phyloP scores from a whole-genome alignment of 2,888 invertebrate species.

The Cloeon dipterum region DNA sequence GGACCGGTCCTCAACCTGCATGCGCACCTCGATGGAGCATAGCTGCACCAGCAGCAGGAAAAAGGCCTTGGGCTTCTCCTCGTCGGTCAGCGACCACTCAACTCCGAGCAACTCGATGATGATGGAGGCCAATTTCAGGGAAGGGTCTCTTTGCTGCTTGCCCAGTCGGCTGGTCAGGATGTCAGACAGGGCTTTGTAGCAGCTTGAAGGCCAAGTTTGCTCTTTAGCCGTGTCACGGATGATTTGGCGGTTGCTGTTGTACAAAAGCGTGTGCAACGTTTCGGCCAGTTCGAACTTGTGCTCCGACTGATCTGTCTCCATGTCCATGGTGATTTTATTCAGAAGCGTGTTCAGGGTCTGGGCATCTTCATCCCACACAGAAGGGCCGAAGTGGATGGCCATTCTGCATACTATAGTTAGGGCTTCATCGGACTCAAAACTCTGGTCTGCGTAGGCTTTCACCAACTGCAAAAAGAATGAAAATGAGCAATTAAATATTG shows the following conservation, averaged over 20 bases:
- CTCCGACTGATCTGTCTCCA: slow-evolving; percentile 71
- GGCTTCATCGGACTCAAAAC: slow-evolving; percentile 76
- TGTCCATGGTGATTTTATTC: slow-evolving; percentile 63
- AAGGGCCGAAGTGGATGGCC: slow-evolving; percentile 43
- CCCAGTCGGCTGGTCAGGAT: slow-evolving; percentile 71
- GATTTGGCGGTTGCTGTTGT: slow-evolving; percentile 43
- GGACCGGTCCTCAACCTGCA: slow-evolving; percentile 68
- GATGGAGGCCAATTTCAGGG: slow-evolving; percentile 58
- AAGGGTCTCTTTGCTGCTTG: slow-evolving; percentile 72
- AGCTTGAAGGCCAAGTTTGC: slow-evolving; percentile 60
- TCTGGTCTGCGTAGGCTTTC: slow-evolving; percentile 66
- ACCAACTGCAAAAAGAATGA: too few species aligned
- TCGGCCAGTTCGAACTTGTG: slow-evolving; percentile 72
- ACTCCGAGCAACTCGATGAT: slow-evolving; percentile 61
- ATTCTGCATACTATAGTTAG: slow-evolving; percentile 54
- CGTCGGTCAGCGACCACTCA: slow-evolving; percentile 62
- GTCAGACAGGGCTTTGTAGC: slow-evolving; percentile 60
- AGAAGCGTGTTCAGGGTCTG: slow-evolving; percentile 60
- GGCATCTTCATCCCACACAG: slow-evolving; percentile 48
- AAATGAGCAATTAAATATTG: too few species aligned
- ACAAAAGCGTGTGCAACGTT: slow-evolving; percentile 49
- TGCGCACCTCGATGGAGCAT: slow-evolving; percentile 77
- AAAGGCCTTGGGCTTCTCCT: slow-evolving; percentile 53
- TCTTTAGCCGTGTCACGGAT: slow-evolving; percentile 37
- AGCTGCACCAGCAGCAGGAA: slow-evolving; percentile 63